Percentiles rank a stretch among this genome's conserved stretches.
Evolutionary conservation across 2,888 invertebrate genomes (phyloP).

Genomic region (Tachina lurida): DNA sequence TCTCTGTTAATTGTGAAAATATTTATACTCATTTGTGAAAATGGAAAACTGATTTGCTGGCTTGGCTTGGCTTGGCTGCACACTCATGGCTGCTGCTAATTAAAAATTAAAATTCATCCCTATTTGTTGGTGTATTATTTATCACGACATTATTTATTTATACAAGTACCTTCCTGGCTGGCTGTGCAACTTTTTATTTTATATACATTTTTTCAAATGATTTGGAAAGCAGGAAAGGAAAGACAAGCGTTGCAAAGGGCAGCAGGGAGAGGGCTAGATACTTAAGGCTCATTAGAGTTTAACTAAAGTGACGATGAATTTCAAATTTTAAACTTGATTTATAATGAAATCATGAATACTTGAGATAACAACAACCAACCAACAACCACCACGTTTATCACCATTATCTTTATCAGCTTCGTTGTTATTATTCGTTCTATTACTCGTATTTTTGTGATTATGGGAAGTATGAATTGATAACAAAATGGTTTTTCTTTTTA

Average conservation of each 20-base stretch:
- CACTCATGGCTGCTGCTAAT: constrained; percentile 61
- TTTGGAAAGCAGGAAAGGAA: not conserved
- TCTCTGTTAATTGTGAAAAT: constrained; percentile 82
- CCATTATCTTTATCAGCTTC: constrained; percentile 51
- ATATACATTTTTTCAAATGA: constrained; percentile 33
- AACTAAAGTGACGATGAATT: constrained; percentile 82
- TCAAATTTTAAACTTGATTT: constrained; percentile 79
- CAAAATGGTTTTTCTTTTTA: constrained; percentile 55
- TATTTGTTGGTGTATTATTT: constrained; percentile 54
- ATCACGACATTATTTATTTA: constrained; percentile 47
- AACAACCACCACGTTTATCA: constrained; percentile 56
- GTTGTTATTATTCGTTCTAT: constrained; percentile 40
- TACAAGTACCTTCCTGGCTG: not conserved
- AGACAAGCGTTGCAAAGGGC: not conserved
- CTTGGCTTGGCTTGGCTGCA: not conserved
- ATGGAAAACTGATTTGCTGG: constrained; percentile 5
- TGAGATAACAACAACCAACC: constrained; percentile 45
- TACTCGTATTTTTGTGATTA: constrained; percentile 31
- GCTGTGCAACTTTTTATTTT: constrained; percentile 19
- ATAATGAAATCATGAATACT: constrained; percentile 75
- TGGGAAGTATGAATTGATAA: constrained; percentile 44
- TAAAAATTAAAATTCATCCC: constrained; percentile 71
- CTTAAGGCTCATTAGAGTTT: constrained; percentile 67
- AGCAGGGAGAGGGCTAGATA: constrained; percentile 41
- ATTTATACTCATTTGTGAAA: constrained; percentile 81